Conservation (phyloP, 2,888 invertebrate species). For the Prosopocoilus inquinatus region DNA sequence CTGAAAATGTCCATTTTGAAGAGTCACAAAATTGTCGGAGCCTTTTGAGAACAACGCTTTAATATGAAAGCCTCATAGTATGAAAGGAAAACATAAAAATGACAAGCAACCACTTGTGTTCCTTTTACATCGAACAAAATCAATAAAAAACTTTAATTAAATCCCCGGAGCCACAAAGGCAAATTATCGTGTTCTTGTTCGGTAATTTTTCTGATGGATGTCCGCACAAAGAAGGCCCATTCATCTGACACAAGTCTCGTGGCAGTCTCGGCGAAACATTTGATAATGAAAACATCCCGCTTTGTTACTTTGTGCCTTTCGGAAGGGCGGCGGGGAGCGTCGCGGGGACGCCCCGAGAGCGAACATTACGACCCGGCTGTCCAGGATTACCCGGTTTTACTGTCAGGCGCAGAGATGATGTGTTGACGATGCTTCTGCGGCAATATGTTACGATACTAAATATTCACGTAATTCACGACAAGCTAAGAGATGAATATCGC, state of each 20-base stretch:
- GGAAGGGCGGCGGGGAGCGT: slow-evolving; percentile 20
- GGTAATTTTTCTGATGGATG: slow-evolving; percentile 4
- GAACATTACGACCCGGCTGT: slow-evolving; percentile 30
- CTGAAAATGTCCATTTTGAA: no score
- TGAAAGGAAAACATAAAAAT: no score
- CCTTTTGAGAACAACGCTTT: no score
- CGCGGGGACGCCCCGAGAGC: slow-evolving; percentile 21
- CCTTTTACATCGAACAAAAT: neutral
- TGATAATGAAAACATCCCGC: slow-evolving; percentile 26
- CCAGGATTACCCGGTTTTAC: slow-evolving; percentile 30
- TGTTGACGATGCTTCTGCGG: slow-evolving; percentile 31
- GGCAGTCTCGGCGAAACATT: slow-evolving; percentile 14
- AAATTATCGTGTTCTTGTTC: slow-evolving; percentile 1
- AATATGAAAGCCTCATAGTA: no score
- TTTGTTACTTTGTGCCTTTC: slow-evolving; percentile 27
- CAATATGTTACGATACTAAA: slow-evolving; percentile 33
- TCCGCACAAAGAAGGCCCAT: neutral
- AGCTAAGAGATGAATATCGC: slow-evolving; percentile 6
- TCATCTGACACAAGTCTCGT: neutral
- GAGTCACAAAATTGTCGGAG: no score
- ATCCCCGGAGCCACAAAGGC: neutral
- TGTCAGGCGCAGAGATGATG: slow-evolving; percentile 35
- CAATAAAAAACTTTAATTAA: slow-evolving; percentile 1
- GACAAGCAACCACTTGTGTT: no score
- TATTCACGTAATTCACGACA: slow-evolving; percentile 34